phyloP scores from a whole-genome alignment of 1,140 invertebrate genomes.

The Drosophila busckii region DNA sequence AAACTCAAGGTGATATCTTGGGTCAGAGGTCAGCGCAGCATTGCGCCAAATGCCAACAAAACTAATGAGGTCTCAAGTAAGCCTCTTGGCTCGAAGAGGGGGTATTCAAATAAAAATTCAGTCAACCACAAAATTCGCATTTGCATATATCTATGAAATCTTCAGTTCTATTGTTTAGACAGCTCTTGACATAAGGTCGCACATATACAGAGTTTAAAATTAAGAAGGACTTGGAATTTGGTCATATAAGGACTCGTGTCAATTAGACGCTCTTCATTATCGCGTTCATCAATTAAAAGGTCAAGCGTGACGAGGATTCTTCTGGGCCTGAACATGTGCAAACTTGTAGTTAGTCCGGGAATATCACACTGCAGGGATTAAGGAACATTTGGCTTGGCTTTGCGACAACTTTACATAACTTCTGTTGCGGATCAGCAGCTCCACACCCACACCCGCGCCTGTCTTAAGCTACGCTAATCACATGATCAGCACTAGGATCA shows the following conservation, averaged over 20 bases:
- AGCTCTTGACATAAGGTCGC: not conserved
- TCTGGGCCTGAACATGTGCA: conserved; percentile 12
- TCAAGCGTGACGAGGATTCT: conserved; percentile 45
- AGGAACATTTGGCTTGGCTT: conserved; percentile 47
- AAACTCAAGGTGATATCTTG: conserved; percentile 55
- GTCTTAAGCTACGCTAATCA: conserved; percentile 52
- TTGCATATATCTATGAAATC: conserved; percentile 38
- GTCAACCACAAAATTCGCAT: conserved; percentile 58
- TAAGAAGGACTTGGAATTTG: conserved; percentile 9
- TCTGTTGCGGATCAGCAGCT: conserved; percentile 14
- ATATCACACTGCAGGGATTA: conserved; percentile 12
- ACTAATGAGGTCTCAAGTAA: conserved; percentile 44
- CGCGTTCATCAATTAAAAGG: conserved; percentile 54
- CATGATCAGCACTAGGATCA: conserved; percentile 57
- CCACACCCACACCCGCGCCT: conserved; percentile 45
- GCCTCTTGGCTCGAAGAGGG: conserved; percentile 9
- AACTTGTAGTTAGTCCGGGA: conserved; percentile 1
- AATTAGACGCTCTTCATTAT: conserved; percentile 49
- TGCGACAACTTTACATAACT: conserved; percentile 66
- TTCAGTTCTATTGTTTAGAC: not conserved
- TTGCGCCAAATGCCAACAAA: conserved; percentile 62
- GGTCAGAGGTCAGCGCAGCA: conserved; percentile 32
- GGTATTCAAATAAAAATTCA: conserved; percentile 29
- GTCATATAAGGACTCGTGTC: conserved; percentile 27
- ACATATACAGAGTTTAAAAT: conserved; percentile 21